Percentiles rank a stretch among this genome's conserved stretches.
These are phyloP conservation scores for Agrochola circellaris DNA, from an alignment of 2,888 invertebrate genomes.

Conservation along the genomic window DNA sequence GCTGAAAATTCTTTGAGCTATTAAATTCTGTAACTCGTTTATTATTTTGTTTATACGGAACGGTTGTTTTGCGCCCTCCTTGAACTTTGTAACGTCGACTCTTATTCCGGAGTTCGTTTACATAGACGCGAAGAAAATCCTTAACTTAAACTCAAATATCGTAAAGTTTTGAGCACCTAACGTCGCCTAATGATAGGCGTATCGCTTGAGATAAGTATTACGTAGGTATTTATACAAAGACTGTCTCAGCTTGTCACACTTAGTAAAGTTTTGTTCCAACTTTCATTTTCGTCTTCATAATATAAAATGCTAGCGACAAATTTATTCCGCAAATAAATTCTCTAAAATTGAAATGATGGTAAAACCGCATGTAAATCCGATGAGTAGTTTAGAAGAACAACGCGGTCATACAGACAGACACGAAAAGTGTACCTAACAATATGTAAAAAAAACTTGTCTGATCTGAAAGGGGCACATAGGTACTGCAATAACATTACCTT, in stretches of 20 bases:
- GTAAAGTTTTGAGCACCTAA: conserved; percentile 46
- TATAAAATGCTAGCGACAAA: background rate
- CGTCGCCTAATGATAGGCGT: conserved; percentile 57
- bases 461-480: too few relatives aligned
- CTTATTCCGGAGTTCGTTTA: conserved; percentile 57
- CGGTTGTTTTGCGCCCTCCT: conserved; percentile 54
- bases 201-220: conserved; percentile 52
- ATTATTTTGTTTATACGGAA: conserved; percentile 58
- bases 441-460: too few relatives aligned
- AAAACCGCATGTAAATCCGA: too few relatives aligned
- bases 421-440: too few relatives aligned
- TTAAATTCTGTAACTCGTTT: conserved; percentile 60
- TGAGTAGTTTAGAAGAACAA: too few relatives aligned
- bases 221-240: conserved; percentile 9
- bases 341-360: too few relatives aligned
- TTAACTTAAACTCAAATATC: conserved; percentile 61
- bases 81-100: conserved; percentile 60
- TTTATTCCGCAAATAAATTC: too few relatives aligned
- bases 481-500: too few relatives aligned
- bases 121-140: conserved; percentile 54
- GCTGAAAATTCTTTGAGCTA: conserved; percentile 54
- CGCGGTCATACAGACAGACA: too few relatives aligned
- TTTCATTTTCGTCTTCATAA: background rate
- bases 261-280: background rate
- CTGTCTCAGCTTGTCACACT: conserved; percentile 4